Evolutionary conservation across 2,888 invertebrate genomes (phyloP).

Genomic region (Tiliacea aurago): DNA sequence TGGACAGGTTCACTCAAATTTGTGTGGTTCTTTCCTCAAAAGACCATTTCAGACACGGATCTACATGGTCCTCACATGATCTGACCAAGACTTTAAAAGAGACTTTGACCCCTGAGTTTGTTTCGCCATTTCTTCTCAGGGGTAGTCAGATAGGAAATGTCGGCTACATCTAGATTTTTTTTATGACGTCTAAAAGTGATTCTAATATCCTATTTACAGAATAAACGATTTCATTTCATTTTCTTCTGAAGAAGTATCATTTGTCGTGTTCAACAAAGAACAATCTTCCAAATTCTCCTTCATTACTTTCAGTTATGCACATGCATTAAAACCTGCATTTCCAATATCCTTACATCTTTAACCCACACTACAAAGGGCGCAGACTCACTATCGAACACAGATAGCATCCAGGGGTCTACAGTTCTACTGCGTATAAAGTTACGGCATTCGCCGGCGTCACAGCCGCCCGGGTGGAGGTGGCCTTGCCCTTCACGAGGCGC

Average conservation of each 20-base stretch:
- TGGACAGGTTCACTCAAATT: too few species aligned
- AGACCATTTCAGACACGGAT: too few species aligned
- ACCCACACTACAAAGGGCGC: constrained; percentile 5
- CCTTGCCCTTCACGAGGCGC: constrained; percentile 82
- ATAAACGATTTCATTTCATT: too few species aligned
- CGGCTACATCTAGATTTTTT: too few species aligned
- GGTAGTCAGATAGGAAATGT: too few species aligned
- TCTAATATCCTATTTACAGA: too few species aligned
- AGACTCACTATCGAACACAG: constrained; percentile 24
- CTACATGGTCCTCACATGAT: too few species aligned
- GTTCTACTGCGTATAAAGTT: constrained; percentile 67
- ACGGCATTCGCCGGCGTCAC: constrained; percentile 66
- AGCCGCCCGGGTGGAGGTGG: constrained; percentile 69
- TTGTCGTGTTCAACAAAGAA: not conserved
- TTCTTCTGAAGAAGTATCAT: not conserved
- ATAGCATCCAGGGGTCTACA: constrained; percentile 49
- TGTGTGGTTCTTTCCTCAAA: too few species aligned
- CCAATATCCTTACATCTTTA: not conserved
- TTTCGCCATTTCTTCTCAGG: too few species aligned
- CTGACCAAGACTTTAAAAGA: too few species aligned
- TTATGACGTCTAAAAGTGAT: too few species aligned
- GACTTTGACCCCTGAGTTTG: too few species aligned
- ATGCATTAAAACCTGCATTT: constrained; percentile 2
- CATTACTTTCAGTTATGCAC: not conserved
- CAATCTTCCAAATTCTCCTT: not conserved